Conservation (phyloP, 1,140 invertebrate genomes). For the Samia ricini region DNA sequence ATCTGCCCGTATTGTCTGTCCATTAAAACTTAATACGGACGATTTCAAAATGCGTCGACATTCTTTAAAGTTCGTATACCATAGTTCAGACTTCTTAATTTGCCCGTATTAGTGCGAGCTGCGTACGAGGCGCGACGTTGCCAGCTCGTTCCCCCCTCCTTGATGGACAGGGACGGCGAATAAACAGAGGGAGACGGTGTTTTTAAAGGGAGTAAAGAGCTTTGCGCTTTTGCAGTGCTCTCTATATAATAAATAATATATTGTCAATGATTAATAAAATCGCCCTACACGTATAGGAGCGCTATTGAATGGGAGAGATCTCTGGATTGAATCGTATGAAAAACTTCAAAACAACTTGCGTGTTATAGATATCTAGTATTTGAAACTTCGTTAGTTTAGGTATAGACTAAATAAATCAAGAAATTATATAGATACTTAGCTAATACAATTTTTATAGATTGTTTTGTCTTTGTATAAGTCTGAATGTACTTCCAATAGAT, state of each 20-base stretch:
- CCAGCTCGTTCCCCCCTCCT: slow-evolving; percentile 30
- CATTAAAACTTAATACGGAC: slow-evolving; percentile 5
- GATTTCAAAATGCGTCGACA: not conserved
- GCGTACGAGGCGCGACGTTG: slow-evolving; percentile 34
- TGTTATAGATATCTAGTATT: too few species aligned
- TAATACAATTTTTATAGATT: too few species aligned
- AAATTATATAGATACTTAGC: too few species aligned
- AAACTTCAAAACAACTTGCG: too few species aligned
- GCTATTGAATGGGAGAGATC: too few species aligned
- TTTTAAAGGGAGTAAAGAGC: slow-evolving; percentile 18
- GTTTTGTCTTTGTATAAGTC: too few species aligned
- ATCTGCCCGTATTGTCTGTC: slow-evolving; percentile 9
- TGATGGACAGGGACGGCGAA: slow-evolving; percentile 6
- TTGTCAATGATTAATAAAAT: slow-evolving; percentile 9
- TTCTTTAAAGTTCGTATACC: not conserved
- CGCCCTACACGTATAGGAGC: not conserved
- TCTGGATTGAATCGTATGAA: too few species aligned
- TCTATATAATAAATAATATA: not conserved
- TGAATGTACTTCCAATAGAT: too few species aligned
- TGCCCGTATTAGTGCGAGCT: slow-evolving; percentile 7
- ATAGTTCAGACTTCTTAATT: slow-evolving; percentile 17
- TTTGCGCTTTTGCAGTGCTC: slow-evolving; percentile 10
- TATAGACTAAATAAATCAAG: too few species aligned
- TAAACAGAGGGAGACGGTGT: slow-evolving; percentile 19
- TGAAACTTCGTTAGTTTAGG: too few species aligned